Conservation (phyloP, 2,888 invertebrate genomes). For the Hedychridium roseum region DNA sequence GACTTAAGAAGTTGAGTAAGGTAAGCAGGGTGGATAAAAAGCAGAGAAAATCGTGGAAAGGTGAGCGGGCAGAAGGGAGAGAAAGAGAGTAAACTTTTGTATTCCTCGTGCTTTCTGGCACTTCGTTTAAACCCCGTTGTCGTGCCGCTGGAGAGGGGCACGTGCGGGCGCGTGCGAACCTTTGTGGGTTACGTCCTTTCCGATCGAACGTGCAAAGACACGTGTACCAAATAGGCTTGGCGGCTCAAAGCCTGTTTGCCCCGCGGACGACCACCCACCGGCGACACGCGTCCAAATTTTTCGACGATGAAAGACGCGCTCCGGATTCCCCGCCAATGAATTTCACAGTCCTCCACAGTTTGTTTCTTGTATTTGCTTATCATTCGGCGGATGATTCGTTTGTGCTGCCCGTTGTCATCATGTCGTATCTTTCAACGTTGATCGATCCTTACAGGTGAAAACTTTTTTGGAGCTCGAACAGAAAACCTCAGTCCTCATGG, state of each 20-base stretch:
- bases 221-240: slow-evolving; percentile 60
- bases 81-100: slow-evolving; percentile 3
- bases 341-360: too few relatives aligned
- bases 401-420: too few relatives aligned
- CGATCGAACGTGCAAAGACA: slow-evolving; percentile 52
- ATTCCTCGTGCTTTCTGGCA: slow-evolving; percentile 41
- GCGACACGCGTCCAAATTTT: too few relatives aligned
- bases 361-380: too few relatives aligned
- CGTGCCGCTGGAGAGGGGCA: slow-evolving; percentile 34
- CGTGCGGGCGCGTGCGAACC: slow-evolving; percentile 48
- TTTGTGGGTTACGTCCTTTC: too few relatives aligned
- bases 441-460: slow-evolving; percentile 66
- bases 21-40: neutral
- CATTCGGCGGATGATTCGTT: too few relatives aligned
- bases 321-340: too few relatives aligned
- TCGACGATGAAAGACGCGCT: too few relatives aligned
- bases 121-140: slow-evolving; percentile 36
- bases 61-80: neutral
- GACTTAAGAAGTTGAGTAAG: too few relatives aligned
- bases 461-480: slow-evolving; percentile 69
- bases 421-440: too few relatives aligned
- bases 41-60: neutral
- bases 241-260: slow-evolving; percentile 50
- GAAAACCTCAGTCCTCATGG: slow-evolving; percentile 67
- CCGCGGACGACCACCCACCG: slow-evolving; percentile 19